Evolutionary conservation across 2,888 invertebrate genomes (phyloP).

Genomic region (Tipula confusa): DNA sequence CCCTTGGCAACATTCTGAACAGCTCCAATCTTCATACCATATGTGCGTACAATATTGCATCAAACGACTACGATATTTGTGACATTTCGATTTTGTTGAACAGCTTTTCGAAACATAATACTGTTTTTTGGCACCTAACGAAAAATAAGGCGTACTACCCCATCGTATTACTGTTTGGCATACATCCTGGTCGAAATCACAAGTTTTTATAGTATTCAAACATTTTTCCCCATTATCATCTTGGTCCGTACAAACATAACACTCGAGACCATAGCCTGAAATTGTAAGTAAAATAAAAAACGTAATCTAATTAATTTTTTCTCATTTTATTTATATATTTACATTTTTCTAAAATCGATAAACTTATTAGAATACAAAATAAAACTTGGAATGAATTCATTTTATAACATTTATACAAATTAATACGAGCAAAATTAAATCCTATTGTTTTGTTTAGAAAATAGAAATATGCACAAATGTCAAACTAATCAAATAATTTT

Average conservation of each 20-base stretch:
- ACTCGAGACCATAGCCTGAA: constrained; percentile 56
- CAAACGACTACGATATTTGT: constrained; percentile 61
- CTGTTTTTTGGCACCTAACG: constrained; percentile 86
- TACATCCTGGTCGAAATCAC: constrained; percentile 79
- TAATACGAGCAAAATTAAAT: background rate
- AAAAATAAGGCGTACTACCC: constrained; percentile 92
- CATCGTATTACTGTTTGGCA: constrained; percentile 87
- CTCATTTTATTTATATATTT: background rate
- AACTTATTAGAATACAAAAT: background rate
- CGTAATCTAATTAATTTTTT: no score
- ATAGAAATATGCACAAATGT: no score
- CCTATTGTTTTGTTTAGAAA: background rate
- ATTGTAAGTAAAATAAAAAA: background rate
- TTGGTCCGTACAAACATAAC: constrained; percentile 92
- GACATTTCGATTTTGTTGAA: constrained; percentile 75
- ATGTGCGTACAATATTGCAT: constrained; percentile 82
- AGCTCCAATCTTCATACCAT: constrained; percentile 96
- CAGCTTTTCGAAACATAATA: constrained; percentile 90
- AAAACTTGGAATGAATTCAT: background rate
- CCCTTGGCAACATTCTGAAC: constrained; percentile 92
- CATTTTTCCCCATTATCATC: constrained; percentile 91
- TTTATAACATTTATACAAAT: background rate
- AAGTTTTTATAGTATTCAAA: constrained; percentile 83
- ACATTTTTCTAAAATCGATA: background rate
- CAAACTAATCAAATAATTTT: background rate